These are phyloP conservation scores for Lonchura striata DNA, from an alignment of 2,113 vertebrate genomes.

Conservation along the genomic window DNA sequence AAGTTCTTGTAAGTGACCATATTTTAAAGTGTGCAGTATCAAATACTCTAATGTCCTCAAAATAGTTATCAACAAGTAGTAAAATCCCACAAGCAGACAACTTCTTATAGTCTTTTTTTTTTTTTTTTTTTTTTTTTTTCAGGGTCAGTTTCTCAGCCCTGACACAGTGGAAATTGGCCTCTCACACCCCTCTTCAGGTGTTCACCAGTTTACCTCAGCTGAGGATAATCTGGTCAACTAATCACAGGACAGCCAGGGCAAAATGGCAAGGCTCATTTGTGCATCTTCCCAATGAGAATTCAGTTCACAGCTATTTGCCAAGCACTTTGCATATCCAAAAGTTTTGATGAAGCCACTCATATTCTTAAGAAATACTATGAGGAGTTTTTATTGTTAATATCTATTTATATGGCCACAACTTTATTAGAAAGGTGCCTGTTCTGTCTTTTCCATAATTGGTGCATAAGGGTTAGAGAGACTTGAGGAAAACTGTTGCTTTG, in stretches of 20 bases:
- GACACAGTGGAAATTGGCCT: rapidly evolving
- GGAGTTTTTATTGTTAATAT: background rate
- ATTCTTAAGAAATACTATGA: background rate
- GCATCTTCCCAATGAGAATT: background rate
- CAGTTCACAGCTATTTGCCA: background rate
- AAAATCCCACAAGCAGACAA: background rate
- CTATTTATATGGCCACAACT: background rate
- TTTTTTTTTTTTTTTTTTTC: rapidly evolving
- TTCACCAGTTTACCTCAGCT: background rate
- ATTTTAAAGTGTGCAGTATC: background rate
- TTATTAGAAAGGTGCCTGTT: background rate
- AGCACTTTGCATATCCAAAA: background rate
- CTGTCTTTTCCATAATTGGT: background rate
- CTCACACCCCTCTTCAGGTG: background rate
- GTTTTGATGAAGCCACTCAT: rapidly evolving
- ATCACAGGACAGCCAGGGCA: background rate
- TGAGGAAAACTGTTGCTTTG: background rate
- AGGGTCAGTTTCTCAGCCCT: background rate
- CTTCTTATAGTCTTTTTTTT: background rate
- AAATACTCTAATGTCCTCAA: background rate
- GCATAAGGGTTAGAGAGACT: background rate
- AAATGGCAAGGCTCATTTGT: background rate
- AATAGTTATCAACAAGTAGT: rapidly evolving
- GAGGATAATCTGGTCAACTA: background rate
- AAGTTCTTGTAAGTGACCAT: background rate